A percentile compares a stretch with the other conserved stretches of the same genome.
phyloP scores from a whole-genome alignment of 2,797 vertebrate genomes.

The Coregonus ussuriensis region DNA sequence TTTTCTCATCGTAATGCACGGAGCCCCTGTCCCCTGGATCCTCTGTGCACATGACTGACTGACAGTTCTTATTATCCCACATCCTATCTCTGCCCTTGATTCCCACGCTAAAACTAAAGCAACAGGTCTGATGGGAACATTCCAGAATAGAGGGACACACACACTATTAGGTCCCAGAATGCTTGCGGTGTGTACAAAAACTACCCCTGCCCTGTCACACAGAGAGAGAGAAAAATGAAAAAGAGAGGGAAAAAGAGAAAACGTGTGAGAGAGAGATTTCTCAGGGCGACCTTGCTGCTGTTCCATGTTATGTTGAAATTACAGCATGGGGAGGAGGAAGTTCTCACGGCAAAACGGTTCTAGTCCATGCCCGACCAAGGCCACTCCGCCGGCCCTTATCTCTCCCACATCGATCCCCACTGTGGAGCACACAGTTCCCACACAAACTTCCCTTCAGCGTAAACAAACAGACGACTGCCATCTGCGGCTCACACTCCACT shows the following conservation, averaged over 20 bases:
- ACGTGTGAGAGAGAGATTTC: slow-evolving; percentile 33
- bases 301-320: slow-evolving; percentile 48
- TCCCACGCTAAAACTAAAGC: slow-evolving; percentile 65
- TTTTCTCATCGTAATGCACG: slow-evolving; percentile 16
- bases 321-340: slow-evolving; percentile 44
- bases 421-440: slow-evolving; percentile 71
- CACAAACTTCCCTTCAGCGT: slow-evolving; percentile 53
- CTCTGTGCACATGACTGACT: slow-evolving; percentile 52
- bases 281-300: slow-evolving; percentile 35
- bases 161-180: slow-evolving; percentile 36
- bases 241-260: slow-evolving; percentile 19
- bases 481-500: slow-evolving; percentile 40
- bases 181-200: slow-evolving; percentile 37
- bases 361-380: slow-evolving; percentile 69
- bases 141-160: slow-evolving; percentile 52
- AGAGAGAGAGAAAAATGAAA: slow-evolving; percentile 59
- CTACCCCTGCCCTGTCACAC: slow-evolving; percentile 25
- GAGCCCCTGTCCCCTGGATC: slow-evolving; percentile 42
- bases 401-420: slow-evolving; percentile 70
- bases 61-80: slow-evolving; percentile 61
- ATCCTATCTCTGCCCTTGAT: slow-evolving; percentile 68
- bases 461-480: slow-evolving; percentile 70
- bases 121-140: slow-evolving; percentile 63
- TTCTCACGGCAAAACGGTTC: slow-evolving; percentile 70
- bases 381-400: slow-evolving; percentile 71